These are phyloP conservation scores for Neuroterus valhalla DNA, from an alignment of 1,140 invertebrate genomes.

Conservation along the genomic window DNA sequence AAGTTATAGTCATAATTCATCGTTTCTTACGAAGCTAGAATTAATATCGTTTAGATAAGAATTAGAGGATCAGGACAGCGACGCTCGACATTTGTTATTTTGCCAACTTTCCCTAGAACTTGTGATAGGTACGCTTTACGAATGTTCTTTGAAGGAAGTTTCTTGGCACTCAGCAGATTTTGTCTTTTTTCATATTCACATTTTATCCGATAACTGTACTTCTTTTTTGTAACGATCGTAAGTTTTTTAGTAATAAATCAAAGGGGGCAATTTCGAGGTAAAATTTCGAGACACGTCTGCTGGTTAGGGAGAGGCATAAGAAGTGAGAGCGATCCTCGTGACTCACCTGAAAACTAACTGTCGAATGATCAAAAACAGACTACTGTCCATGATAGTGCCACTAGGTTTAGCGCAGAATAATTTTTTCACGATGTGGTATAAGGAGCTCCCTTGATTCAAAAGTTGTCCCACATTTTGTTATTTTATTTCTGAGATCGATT, in stretches of 20 bases:
- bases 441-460: too few species aligned
- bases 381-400: constrained; percentile 28
- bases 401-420: neutral
- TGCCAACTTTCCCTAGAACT: constrained; percentile 24
- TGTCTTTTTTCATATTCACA: neutral
- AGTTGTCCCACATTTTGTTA: too few species aligned
- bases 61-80: constrained; percentile 42
- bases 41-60: constrained; percentile 62
- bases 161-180: constrained; percentile 5
- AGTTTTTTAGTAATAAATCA: neutral
- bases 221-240: neutral
- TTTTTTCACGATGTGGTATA: neutral
- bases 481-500: too few species aligned
- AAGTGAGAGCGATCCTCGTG: constrained; percentile 2
- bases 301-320: neutral
- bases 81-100: constrained; percentile 32
- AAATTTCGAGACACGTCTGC: neutral
- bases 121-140: constrained; percentile 25
- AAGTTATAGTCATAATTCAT: constrained; percentile 66
- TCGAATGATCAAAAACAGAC: constrained; percentile 9
- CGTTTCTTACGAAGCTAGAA: constrained; percentile 62
- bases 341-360: neutral
- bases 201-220: neutral
- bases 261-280: neutral
- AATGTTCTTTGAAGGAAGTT: constrained; percentile 10